Conservation (phyloP, 2,113 vertebrate species). For the Athene cunicularia region DNA sequence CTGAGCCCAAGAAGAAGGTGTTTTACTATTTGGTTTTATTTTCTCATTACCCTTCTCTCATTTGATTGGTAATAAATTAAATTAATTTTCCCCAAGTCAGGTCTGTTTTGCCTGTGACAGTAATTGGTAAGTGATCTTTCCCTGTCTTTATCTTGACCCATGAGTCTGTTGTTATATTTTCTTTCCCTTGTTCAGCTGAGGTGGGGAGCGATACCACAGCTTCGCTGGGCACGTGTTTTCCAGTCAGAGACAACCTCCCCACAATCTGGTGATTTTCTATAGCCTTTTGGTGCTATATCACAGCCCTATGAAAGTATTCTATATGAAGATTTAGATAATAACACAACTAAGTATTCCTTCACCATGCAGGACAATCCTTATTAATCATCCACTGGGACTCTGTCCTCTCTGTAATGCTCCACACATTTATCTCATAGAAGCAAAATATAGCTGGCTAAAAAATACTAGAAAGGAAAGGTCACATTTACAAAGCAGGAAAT, state of each 20-base stretch:
- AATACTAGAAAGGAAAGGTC: constrained; percentile 51
- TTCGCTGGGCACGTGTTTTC: neutral
- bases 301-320: neutral
- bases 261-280: neutral
- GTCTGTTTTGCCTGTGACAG: neutral
- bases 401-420: neutral
- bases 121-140: neutral
- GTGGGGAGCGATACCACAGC: neutral
- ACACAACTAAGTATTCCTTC: neutral
- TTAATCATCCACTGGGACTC: neutral
- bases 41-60: neutral
- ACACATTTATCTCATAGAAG: constrained; percentile 11
- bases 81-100: neutral
- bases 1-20: neutral
- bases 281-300: neutral
- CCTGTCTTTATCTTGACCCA: neutral
- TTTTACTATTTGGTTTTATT: neutral
- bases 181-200: neutral
- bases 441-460: constrained; percentile 10
- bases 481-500: constrained; percentile 54
- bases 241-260: neutral
- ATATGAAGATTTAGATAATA: neutral
- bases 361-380: neutral
- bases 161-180: neutral
- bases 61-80: neutral